phyloP scores from a whole-genome alignment of 1,140 invertebrate species.

The Nephila pilipes region DNA sequence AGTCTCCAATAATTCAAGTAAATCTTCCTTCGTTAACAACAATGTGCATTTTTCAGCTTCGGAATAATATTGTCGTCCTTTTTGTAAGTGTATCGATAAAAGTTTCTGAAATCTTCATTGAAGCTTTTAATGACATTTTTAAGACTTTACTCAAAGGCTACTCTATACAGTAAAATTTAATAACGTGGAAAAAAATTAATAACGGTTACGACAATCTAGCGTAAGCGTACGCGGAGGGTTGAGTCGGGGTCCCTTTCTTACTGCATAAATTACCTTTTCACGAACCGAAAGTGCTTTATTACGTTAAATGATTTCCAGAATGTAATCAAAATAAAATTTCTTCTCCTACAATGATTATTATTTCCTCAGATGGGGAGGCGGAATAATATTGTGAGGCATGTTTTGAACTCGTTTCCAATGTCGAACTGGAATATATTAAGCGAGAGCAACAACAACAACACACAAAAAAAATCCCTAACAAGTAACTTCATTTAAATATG shows the following conservation, averaged over 20 bases:
- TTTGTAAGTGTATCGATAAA: conserved; percentile 22
- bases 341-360: conserved; percentile 44
- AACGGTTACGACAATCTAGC: neutral
- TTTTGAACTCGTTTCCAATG: conserved; percentile 51
- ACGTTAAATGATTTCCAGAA: conserved; percentile 59
- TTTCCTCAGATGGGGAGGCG: neutral
- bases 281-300: conserved; percentile 35
- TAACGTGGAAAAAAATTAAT: conserved; percentile 16
- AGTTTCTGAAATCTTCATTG: neutral
- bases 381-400: conserved; percentile 35
- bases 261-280: conserved; percentile 63
- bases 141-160: conserved; percentile 27
- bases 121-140: conserved; percentile 52
- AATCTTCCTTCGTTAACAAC: neutral
- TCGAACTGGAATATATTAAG: conserved; percentile 57
- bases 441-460: conserved; percentile 19
- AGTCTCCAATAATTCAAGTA: neutral
- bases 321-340: conserved; percentile 59
- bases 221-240: neutral
- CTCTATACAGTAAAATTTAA: conserved; percentile 52
- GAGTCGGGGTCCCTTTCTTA: neutral
- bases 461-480: conserved; percentile 57
- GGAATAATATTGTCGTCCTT: neutral
- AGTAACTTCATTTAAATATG: conserved; percentile 74
- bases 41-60: neutral